phyloP scores from a whole-genome alignment of 2,113 vertebrate genomes.

The Phylloscopus trochiloides region DNA sequence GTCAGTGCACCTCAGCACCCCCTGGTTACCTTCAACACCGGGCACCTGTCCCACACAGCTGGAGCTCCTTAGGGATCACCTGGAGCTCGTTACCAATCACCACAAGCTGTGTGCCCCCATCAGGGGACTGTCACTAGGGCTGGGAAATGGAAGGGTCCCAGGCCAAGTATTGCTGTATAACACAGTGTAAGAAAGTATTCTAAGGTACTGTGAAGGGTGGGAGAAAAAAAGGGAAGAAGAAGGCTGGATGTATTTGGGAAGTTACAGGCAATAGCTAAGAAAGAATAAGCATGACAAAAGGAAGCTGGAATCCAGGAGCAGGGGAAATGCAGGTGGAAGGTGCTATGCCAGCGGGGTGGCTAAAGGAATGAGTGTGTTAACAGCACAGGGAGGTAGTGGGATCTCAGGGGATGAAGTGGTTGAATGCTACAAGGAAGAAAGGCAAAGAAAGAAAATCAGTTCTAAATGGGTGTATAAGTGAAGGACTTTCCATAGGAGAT shows the following conservation, averaged over 20 bases:
- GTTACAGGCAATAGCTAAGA: neutral
- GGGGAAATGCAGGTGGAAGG: neutral
- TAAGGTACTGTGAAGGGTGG: neutral
- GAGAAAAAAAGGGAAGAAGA: neutral
- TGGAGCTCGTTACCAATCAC: neutral
- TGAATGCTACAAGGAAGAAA: neutral
- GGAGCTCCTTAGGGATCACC: neutral
- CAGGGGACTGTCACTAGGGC: neutral
- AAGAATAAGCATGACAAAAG: neutral
- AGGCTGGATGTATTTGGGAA: neutral
- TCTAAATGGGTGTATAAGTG: neutral
- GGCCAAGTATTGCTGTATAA: neutral
- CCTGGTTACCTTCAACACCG: accelerated
- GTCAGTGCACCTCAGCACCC: neutral
- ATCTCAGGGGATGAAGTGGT: neutral
- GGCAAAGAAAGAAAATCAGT: neutral
- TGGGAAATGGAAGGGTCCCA: neutral
- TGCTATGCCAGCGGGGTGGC: accelerated
- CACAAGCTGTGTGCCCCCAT: neutral
- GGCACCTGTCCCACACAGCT: neutral
- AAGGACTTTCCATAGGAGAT: neutral
- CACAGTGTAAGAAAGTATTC: neutral
- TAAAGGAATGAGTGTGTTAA: neutral
- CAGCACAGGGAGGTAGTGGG: neutral
- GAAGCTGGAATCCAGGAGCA: neutral